Conservation (phyloP, 2,888 invertebrate species). For the Drosophila cognata region DNA sequence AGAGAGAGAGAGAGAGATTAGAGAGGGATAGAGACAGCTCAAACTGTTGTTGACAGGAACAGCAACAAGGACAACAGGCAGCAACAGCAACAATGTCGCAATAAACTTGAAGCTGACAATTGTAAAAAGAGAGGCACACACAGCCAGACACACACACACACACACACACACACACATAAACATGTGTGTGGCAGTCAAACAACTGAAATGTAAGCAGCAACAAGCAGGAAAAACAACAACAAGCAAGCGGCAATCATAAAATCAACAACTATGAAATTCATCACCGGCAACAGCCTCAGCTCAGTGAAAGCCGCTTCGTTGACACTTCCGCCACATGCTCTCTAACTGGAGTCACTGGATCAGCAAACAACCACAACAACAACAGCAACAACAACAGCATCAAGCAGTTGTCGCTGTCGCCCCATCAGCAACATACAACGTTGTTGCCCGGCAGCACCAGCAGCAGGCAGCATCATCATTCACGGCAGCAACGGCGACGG, state of each 20-base stretch:
- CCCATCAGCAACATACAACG: constrained; percentile 26
- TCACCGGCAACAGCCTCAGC: constrained; percentile 69
- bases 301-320: constrained; percentile 68
- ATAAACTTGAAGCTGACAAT: constrained; percentile 78
- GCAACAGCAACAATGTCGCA: constrained; percentile 56
- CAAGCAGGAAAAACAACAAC: constrained; percentile 39
- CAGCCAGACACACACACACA: not conserved
- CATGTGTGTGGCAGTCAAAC: constrained; percentile 29
- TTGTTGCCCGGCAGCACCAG: constrained; percentile 30
- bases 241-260: constrained; percentile 78
- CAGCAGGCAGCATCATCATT: constrained; percentile 61
- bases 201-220: constrained; percentile 58
- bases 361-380: constrained; percentile 52
- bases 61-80: constrained; percentile 57
- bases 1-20: constrained; percentile 30
- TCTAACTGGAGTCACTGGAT: constrained; percentile 64
- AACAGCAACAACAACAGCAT: constrained; percentile 22
- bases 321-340: constrained; percentile 70
- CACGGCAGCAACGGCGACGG: constrained; percentile 66
- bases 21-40: constrained; percentile 58
- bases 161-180: not conserved
- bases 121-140: constrained; percentile 63
- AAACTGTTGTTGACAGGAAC: constrained; percentile 77
- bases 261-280: constrained; percentile 84
- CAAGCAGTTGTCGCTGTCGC: constrained; percentile 47